Evolutionary conservation across 92 coral and sea anemone genomes (phyloP).

Genomic region (Parazoanthus atlanticus): DNA sequence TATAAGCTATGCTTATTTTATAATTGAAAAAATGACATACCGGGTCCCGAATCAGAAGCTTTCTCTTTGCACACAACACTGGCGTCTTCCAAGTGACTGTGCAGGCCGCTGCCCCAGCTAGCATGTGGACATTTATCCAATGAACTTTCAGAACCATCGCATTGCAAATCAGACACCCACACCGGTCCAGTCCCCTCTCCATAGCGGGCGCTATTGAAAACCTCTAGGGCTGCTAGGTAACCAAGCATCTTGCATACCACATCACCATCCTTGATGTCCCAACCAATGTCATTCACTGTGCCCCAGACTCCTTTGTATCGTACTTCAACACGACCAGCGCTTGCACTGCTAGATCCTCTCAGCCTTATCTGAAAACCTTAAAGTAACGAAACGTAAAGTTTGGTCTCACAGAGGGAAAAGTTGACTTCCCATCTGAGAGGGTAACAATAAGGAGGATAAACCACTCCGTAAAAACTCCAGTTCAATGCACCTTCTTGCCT

Average conservation of each 20-base stretch:
- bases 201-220: neutral
- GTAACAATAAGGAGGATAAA: neutral
- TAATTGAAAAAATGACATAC: neutral
- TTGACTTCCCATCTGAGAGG: neutral
- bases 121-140: slow-evolving; percentile 19
- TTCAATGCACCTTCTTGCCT: no score
- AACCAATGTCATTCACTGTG: slow-evolving; percentile 19
- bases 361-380: neutral
- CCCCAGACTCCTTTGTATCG: slow-evolving; percentile 22
- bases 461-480: neutral
- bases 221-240: slow-evolving; percentile 15
- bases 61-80: slow-evolving; percentile 10
- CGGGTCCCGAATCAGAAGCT: neutral
- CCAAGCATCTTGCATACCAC: slow-evolving; percentile 39
- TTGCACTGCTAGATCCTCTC: neutral
- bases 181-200: slow-evolving; percentile 42
- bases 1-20: neutral
- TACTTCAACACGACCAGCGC: slow-evolving; percentile 17
- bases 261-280: slow-evolving; percentile 40
- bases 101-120: slow-evolving; percentile 7
- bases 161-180: slow-evolving; percentile 18
- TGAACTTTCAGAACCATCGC: slow-evolving; percentile 37
- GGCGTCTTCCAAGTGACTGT: slow-evolving; percentile 9
- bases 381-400: neutral
- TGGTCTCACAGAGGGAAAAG: neutral